These are phyloP conservation scores for Halocaridina rubra DNA, from an alignment of 2,888 invertebrate species.

Conservation along the genomic window DNA sequence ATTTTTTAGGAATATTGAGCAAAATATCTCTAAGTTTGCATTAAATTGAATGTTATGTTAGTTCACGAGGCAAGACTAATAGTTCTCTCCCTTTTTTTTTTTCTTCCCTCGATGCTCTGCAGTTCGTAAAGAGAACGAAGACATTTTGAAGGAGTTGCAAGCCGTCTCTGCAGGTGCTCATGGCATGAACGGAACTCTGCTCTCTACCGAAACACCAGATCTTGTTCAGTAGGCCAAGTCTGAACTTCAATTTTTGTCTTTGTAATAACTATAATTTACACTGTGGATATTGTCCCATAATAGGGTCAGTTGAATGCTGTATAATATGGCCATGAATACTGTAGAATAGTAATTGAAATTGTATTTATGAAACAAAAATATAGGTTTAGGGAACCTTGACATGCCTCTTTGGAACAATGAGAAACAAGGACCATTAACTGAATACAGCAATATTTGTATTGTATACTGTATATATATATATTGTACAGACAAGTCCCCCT, in stretches of 20 bases:
- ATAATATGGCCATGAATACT: neutral
- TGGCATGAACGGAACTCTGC: slow-evolving; percentile 19
- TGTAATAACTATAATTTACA: neutral
- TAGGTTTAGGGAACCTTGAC: neutral
- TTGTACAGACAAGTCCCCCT: too few relatives aligned
- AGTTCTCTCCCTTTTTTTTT: neutral
- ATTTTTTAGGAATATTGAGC: too few relatives aligned
- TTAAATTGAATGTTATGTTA: too few relatives aligned
- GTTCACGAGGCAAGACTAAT: neutral
- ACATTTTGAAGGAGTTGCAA: slow-evolving; percentile 50
- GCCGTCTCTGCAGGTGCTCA: slow-evolving; percentile 25
- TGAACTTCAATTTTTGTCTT: neutral
- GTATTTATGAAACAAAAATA: neutral
- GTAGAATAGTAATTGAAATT: neutral
- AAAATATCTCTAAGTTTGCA: too few relatives aligned
- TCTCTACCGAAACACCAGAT: slow-evolving; percentile 6
- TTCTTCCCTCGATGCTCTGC: slow-evolving; percentile 15
- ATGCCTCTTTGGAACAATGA: too few relatives aligned
- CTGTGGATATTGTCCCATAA: neutral
- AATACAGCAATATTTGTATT: too few relatives aligned
- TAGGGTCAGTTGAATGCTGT: neutral
- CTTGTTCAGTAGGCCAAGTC: neutral
- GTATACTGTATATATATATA: too few relatives aligned
- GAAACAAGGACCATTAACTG: too few relatives aligned
- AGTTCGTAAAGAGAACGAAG: slow-evolving; percentile 62